A percentile compares a stretch with the other conserved stretches of the same genome.
Evolutionary conservation across 2,797 vertebrate genomes (phyloP).

Genomic region (Pseudochirops corinnae): DNA sequence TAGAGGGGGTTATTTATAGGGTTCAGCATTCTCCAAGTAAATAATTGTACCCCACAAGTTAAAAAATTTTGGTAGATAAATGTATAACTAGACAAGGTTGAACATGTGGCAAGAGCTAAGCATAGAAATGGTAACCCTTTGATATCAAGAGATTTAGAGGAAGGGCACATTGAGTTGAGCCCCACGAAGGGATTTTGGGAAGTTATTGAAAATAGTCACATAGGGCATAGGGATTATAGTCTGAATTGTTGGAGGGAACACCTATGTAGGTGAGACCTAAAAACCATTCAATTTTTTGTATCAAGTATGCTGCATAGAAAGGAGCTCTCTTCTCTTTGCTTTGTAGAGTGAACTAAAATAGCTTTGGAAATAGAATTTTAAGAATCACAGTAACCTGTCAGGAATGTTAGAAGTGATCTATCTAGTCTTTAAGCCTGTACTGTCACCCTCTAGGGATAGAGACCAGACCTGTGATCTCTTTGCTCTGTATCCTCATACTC

Average conservation of each 20-base stretch:
- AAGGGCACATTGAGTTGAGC: background rate
- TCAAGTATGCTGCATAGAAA: background rate
- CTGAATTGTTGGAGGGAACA: background rate
- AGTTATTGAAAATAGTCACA: background rate
- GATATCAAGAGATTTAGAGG: background rate
- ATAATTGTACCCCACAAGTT: background rate
- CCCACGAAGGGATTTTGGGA: background rate
- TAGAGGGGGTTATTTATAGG: background rate
- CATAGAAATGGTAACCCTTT: background rate
- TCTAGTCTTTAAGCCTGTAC: background rate
- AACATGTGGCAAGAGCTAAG: background rate
- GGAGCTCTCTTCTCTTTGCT: background rate
- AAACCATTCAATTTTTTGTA: background rate
- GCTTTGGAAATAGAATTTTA: background rate
- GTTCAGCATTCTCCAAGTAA: background rate
- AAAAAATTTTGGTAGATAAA: background rate
- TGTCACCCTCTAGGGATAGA: background rate
- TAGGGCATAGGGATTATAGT: background rate
- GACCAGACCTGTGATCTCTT: background rate
- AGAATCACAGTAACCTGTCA: background rate
- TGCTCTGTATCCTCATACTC: background rate
- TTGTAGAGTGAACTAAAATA: background rate
- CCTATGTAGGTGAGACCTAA: background rate
- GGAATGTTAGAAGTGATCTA: background rate
- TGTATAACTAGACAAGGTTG: background rate